Evolutionary conservation across 2,888 invertebrate genomes (phyloP), one percentile per base, ranked within the genome.

Genomic region (Julus scandinavius): DNA sequence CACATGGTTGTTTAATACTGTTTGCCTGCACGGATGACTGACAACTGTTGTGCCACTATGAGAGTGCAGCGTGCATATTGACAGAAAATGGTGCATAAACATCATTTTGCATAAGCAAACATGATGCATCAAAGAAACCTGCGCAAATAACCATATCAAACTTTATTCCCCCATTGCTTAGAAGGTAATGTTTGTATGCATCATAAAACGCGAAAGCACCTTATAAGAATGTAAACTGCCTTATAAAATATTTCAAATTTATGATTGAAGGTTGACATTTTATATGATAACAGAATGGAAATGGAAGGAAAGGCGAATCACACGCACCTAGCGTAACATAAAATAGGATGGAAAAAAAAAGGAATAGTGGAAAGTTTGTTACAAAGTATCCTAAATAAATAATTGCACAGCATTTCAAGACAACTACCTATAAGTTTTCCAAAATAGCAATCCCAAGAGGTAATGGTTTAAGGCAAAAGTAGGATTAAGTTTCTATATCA

Each of bases 161-260:
- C 80, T 38, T 80, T 80, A 38, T 20, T 80, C 29, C 38, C 72
- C 80, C 38, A 38, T 38, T 38, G 9, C 38, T 15, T 38, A 15
- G 38, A 80, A 80, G 13, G 38, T 38, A 80, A 20, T 38, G 80
- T 29, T 13, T 38, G 80, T 20, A 38, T 13, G 80, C 80, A 80
- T 80, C 80, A 80, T 80, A 80, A 80, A 80, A 80, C 38, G 80
- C 15, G 80, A 80, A 80, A 80, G 80, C 80, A 80, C 80, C 80
- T 80, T 80, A 80, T 80, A 80, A 80, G 80, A 80, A 80, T 80
- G 80, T 80, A 80, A 80, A 80, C 38, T 38, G 80, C 80, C 80
- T 80, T 29, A 80, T 80, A 80, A 80, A 80, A 80, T 80, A 80
- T 80, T 80, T 80, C 80, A 80, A 80, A 80, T 80, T 80, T 80